Evolutionary conservation across 1,140 invertebrate species (phyloP), one percentile per base, ranked within the genome.

Genomic region (Bombus huntii): DNA sequence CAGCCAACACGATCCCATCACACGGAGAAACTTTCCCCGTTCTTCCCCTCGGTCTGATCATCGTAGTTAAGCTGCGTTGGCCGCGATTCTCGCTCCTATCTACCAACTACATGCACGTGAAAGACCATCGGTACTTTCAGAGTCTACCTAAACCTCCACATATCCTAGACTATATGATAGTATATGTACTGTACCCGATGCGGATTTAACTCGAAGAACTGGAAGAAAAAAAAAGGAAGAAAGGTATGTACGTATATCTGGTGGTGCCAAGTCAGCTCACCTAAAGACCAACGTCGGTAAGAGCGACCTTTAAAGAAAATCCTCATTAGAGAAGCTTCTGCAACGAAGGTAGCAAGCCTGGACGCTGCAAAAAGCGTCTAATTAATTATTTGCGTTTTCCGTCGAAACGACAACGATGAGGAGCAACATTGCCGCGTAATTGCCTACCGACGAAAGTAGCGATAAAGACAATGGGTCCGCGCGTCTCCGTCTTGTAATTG

Each of bases 381-480:
- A 78, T 83, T 70, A 78, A 78, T 83, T 83, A 78, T 83, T 78
- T 39, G 42, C 82, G 66, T 57, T 57, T 37, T 15, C 53, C 53
- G 42, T 68, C 28, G 65, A 70, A 76, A 70, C n/a, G 75, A 71
- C 65, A 28, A 71, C 66, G 37, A 84, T 59, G 62, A 71, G 44
- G 65, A 71, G n/a, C 39, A 18, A 72, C 59, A 77, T 85, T 42
- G 62, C 44, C 83, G 78, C 59, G 42, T 88, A 86, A 88, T 88
- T 81, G 18, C 62, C 75, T 71, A 13, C 15, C 31, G 72, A 22
- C 13, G 44, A 79, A 70, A 62, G 76, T 37, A 72, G 44, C 82
- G 82, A 72, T 72, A 70, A 72, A 86, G 66, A 65, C 59, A 25
- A 57, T 42, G 70, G 47, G n/a, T 13, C 15, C 22, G n/a, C 65